phyloP scores from a whole-genome alignment of 2,888 invertebrate species.

The Penaeus monodon region DNA sequence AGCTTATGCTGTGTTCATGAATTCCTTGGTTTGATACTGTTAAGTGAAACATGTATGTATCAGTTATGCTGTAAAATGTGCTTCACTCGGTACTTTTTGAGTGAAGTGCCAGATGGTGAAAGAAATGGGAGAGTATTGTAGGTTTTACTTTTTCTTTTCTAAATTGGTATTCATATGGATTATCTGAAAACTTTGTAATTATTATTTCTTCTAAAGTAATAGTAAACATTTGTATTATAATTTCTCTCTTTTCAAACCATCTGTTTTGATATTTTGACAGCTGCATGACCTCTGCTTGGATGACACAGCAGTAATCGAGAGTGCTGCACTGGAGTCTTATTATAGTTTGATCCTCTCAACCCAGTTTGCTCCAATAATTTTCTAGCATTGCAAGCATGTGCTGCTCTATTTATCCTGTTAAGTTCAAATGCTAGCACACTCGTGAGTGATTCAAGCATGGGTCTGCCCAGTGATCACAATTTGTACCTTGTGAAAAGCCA shows the following conservation, averaged over 20 bases:
- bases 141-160: too few species aligned
- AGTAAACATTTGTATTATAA: too few species aligned
- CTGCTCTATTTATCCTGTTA: slow-evolving; percentile 55
- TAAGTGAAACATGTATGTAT: too few species aligned
- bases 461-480: slow-evolving; percentile 54
- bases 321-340: slow-evolving; percentile 56
- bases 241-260: slow-evolving; percentile 14
- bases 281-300: slow-evolving; percentile 61
- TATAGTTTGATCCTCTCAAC: slow-evolving; percentile 45
- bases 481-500: slow-evolving; percentile 54
- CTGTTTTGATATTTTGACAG: slow-evolving; percentile 42
- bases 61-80: too few species aligned
- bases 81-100: too few species aligned
- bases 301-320: slow-evolving; percentile 44
- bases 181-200: too few species aligned
- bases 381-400: slow-evolving; percentile 52
- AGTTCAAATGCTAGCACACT: slow-evolving; percentile 53
- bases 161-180: too few species aligned
- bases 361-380: slow-evolving; percentile 41
- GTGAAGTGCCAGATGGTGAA: too few species aligned
- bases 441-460: slow-evolving; percentile 58
- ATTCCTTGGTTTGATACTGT: too few species aligned
- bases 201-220: too few species aligned
- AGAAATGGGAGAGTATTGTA: too few species aligned
- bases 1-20: too few species aligned